Evolutionary conservation across 2,113 vertebrate genomes (phyloP), one percentile per base, ranked within the genome.

Genomic region (Solenodon paradoxus): DNA sequence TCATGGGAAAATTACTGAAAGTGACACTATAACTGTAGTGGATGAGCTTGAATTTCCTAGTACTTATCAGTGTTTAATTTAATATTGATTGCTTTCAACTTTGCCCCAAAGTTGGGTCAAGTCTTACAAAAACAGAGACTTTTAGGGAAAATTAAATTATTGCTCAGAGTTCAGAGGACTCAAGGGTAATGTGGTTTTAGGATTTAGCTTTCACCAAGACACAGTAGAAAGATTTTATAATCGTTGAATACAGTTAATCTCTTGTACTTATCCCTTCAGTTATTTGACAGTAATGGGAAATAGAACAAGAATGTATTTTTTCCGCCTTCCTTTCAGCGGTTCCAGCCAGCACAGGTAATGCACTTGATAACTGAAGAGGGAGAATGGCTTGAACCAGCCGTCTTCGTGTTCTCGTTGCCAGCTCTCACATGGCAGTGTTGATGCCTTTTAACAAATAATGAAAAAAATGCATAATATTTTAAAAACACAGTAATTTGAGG

Each of bases 1-100:
- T 63, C 71, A n/a, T 95, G 53, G 85, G 82, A 82, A 80, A 51
- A 77, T 85, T 81, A 55, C 35, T 72, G 57, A 79, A 63, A 68
- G 59, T 35, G 49, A 92, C 35, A 17, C 40, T 71, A 8, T 95
- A 81, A 93, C 75, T 57, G 53, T 9, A 77, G 69, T 90, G 82
- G 91, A 95, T 74, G 92, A 78, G 42, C 88, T 78, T 45, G 13
- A 85, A 63, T 30, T 51, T 95, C 51, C 19, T 86, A 42, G 42
- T 72, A 38, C 38, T 87, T 26, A 1, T 38, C 32, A 85, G 19
- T 63, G 79, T 91, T 81, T 81, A 66, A 61, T 94, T 78, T 93
- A 81, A 35, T 89, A 92, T 74, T 72, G 63, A 84, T 89, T 89
- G 87, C 82, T 93, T 94, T 95, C 92, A 91, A 90, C 63, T 51